phyloP scores from a whole-genome alignment of 2,797 vertebrate genomes.

The Sitta carolinensis region DNA sequence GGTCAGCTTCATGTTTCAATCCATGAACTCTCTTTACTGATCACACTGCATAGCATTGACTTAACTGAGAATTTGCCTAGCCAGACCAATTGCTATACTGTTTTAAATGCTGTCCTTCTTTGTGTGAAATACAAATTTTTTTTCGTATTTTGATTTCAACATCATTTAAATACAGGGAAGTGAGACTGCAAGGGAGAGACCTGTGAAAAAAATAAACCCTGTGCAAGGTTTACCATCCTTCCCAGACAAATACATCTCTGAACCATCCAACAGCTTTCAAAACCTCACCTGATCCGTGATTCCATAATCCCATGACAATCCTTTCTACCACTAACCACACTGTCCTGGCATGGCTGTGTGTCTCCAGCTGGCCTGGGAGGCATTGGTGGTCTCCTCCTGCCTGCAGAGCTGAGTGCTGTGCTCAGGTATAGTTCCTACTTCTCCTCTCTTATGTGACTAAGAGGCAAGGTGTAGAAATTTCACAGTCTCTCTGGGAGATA shows the following conservation, averaged over 20 bases:
- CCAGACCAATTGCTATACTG: not conserved
- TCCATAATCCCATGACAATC: not conserved
- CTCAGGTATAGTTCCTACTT: not conserved
- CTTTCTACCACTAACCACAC: not conserved
- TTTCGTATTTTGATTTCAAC: not conserved
- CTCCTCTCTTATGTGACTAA: not conserved
- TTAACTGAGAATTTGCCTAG: not conserved
- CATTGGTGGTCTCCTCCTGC: not conserved
- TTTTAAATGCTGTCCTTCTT: not conserved
- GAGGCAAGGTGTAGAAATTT: not conserved
- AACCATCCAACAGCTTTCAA: not conserved
- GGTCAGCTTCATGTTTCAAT: constrained; percentile 27
- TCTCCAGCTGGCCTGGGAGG: not conserved
- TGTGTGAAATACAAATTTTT: not conserved
- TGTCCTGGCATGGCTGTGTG: not conserved
- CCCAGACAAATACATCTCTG: not conserved
- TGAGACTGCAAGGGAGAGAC: not conserved
- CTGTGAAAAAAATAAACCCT: not conserved
- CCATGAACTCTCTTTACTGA: not conserved
- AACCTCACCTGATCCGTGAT: not conserved
- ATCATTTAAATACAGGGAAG: not conserved
- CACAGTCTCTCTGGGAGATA: not conserved
- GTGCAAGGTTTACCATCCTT: not conserved
- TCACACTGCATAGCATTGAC: not conserved
- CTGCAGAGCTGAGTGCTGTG: not conserved